Evolutionary conservation across 64 coral and sea anemone species (phyloP).

Genomic region (Montipora foliosa): DNA sequence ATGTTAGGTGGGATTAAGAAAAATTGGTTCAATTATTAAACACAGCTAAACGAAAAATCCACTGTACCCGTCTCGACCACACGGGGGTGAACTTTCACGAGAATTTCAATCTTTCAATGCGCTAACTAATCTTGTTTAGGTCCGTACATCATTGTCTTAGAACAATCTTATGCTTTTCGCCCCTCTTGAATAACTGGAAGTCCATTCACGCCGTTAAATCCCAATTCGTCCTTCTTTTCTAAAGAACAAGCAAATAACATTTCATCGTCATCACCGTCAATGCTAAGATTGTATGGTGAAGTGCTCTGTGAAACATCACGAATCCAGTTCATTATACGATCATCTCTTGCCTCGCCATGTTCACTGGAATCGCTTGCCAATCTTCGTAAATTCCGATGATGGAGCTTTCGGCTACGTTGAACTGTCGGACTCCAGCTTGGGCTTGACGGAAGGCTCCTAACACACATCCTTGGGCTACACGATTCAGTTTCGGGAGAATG

Average conservation of each 20-base stretch:
- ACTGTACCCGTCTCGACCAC: no score
- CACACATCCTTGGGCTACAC: background rate
- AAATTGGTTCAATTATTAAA: no score
- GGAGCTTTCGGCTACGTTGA: background rate
- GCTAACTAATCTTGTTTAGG: no score
- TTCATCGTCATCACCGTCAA: constrained; percentile 14
- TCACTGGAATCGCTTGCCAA: constrained; percentile 19
- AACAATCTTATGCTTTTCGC: background rate
- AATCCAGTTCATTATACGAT: constrained; percentile 42
- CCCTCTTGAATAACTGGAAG: constrained; percentile 38
- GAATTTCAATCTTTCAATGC: no score
- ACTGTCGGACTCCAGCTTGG: constrained; percentile 2
- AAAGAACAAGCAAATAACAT: background rate
- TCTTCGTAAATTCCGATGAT: background rate
- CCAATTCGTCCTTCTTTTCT: background rate
- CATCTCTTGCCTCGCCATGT: constrained; percentile 13
- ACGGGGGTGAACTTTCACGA: no score
- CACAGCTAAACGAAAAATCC: no score
- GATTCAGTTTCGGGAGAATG: constrained; percentile 2
- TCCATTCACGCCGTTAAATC: constrained; percentile 17
- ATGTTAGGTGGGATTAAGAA: no score
- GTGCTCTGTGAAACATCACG: constrained; percentile 38
- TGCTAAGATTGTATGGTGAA: background rate
- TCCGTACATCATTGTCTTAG: no score
- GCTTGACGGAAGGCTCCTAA: constrained; percentile 33